Evolutionary conservation across 2,797 vertebrate genomes (phyloP), one percentile per base, ranked within the genome.

Genomic region (Falco berigora): DNA sequence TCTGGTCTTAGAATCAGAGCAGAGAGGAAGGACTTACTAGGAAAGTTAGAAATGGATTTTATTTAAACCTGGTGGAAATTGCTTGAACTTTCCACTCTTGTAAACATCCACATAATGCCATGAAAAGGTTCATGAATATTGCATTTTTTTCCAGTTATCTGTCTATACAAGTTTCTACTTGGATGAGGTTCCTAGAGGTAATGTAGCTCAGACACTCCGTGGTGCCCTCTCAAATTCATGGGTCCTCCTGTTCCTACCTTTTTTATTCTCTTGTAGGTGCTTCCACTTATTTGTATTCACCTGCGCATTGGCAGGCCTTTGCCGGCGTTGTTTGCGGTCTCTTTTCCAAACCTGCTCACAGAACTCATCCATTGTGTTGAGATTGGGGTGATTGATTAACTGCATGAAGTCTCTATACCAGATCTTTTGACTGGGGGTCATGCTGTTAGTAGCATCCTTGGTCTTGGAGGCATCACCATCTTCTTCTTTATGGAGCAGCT

Each of bases 401-500:
- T 99, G 99, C 98, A 99, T 98, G 97, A 99, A 99, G 98, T 99
- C 99, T 92, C 99, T 98, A 97, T 99, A 99, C 99, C 99, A 99
- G 86, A 99, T 98, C 96, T 98, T 99, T 46, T 99, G 99, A 96
- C 97, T 99, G 15, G 98, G 98, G 3, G 98, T 98, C 97, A 99
- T 98, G 84, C 98, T 98, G 61, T 98, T 98, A 13, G 98, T 96
- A 8, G 98, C 94, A 25, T 98, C 98, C 89, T 98, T 99, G 90
- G 96, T 97, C 72, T 97, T 98, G 56, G 97, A 86, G 76, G 94
- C 96, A 7, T 98, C 96, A 2, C 97, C 92, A 24, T 98, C 98
- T 3, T 98, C 98, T 17, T 98, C 98, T n/a, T 98, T 99, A 79
- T 99, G 98, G 36, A 99, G 98, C 62, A 99, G 98, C 72, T 99